phyloP scores from a whole-genome alignment of 30 jellyfish, hydroid and myxozoan genomes.

The Phacellophora camtschatica region DNA sequence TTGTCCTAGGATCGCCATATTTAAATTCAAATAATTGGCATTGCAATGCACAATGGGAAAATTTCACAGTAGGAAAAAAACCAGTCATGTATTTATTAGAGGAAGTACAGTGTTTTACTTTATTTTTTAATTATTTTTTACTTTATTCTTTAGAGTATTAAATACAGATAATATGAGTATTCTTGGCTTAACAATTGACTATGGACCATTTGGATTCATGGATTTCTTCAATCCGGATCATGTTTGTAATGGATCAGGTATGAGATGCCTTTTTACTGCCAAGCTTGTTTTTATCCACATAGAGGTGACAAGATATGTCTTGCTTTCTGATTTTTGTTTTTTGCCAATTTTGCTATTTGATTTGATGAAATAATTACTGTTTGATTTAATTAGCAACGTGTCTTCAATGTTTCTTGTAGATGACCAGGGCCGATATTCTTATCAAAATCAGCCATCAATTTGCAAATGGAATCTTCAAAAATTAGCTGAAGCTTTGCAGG shows the following conservation, averaged over 20 bases:
- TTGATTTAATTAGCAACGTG: no score
- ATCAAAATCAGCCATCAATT: constrained; percentile 89
- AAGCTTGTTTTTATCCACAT: neutral
- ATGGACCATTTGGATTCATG: constrained; percentile 99
- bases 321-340: neutral
- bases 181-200: constrained; percentile 93
- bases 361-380: no score
- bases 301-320: neutral
- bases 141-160: constrained; percentile 74
- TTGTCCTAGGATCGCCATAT: no score
- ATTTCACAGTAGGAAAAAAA: no score
- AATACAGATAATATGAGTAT: constrained; percentile 99
- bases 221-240: constrained; percentile 87
- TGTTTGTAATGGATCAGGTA: constrained; percentile 97
- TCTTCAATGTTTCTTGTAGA: constrained; percentile 22
- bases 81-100: no score
- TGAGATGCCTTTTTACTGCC: neutral
- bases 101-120: no score
- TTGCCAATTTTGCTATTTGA: no score
- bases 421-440: constrained; percentile 92
- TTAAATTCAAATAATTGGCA: no score
- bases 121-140: no score
- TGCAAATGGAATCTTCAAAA: constrained; percentile 93
- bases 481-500: constrained; percentile 91
- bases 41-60: no score